Evolutionary conservation across 1,140 invertebrate species (phyloP), one percentile per base, ranked within the genome.

Genomic region (Trigoniulus corallinus): DNA sequence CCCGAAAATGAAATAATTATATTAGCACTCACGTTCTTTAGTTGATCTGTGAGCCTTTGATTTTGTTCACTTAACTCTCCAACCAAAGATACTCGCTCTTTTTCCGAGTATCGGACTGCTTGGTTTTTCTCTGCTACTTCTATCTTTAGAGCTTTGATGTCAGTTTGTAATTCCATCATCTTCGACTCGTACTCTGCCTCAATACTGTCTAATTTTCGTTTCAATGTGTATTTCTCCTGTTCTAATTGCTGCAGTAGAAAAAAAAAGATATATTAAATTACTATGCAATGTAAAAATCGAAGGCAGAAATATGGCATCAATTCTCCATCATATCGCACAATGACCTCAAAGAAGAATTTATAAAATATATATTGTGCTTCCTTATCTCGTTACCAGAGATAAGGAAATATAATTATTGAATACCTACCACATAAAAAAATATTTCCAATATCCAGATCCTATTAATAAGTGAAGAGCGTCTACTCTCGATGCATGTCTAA

Each of bases 11-110:
- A 15, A 34, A 34, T 7, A 34, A 34, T 15, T 18, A 44, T 10
- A 24, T 7, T 61, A 1, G 54, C 53, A 53, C 57, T 58, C 45
- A 76, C 83, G 66, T 87, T 82, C 66, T 86, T 82, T 25, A 95
- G 74, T 66, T 94, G 87, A 27, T 77, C 74, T 2, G 86, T 88
- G 3, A 96, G 73, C 46, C 88, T 72, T 53, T 84, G 80, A 66
- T 94, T 95, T 66, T 95, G 89, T 53, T 87, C 81, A 20, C 83
- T 87, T 40, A 95, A 72, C 61, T 93, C 87, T 10, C 79, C 74
- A 26, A 96, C 82, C 12, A 87, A 71, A 23, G 76, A 71, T n/a
- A 78, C 71, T 67, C 84, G 81, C 64, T 88, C 77, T 64, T 81
- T 76, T 60, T 93, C 88, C 41, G 76, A 77, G 64, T 83, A 78